Evolutionary conservation across 2,888 invertebrate species (phyloP).

Genomic region (Augiades crinisus): DNA sequence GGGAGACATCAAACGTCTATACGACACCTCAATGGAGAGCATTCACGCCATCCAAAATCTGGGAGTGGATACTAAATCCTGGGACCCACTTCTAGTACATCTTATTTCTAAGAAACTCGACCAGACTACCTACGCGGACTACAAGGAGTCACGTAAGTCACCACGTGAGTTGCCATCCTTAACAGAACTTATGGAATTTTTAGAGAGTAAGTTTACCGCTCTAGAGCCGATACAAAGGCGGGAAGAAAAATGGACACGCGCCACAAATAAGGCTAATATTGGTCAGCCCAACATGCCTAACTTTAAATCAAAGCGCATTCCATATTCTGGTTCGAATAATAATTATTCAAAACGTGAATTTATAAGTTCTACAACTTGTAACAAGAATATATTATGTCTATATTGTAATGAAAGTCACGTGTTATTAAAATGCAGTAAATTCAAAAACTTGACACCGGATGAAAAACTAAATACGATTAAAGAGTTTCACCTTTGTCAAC

Average conservation of each 20-base stretch:
- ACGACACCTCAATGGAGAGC: slow-evolving; percentile 31
- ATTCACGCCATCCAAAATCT: slow-evolving; percentile 32
- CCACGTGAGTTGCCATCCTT: slow-evolving; percentile 29
- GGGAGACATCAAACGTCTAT: slow-evolving; percentile 6
- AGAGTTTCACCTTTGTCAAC: background rate
- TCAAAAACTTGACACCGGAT: background rate
- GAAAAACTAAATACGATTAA: background rate
- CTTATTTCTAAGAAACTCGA: slow-evolving; percentile 25
- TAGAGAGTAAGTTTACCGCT: slow-evolving; percentile 27
- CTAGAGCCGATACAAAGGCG: slow-evolving; percentile 18
- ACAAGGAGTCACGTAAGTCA: slow-evolving; percentile 18
- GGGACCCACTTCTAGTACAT: slow-evolving; percentile 30
- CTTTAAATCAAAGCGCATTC: background rate
- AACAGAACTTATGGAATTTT: slow-evolving; percentile 25
- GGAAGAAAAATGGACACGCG: background rate
- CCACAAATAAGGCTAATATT: background rate
- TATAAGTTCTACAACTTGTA: background rate
- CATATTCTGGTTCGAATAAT: background rate
- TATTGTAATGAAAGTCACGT: background rate
- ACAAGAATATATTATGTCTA: background rate
- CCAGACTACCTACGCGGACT: slow-evolving; percentile 22
- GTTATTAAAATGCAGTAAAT: background rate
- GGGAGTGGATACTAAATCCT: slow-evolving; percentile 29
- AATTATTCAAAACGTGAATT: background rate
- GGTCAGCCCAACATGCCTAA: background rate